These are phyloP conservation scores for Chlorops oryzae DNA, from an alignment of 1,140 invertebrate genomes.

Conservation along the genomic window DNA sequence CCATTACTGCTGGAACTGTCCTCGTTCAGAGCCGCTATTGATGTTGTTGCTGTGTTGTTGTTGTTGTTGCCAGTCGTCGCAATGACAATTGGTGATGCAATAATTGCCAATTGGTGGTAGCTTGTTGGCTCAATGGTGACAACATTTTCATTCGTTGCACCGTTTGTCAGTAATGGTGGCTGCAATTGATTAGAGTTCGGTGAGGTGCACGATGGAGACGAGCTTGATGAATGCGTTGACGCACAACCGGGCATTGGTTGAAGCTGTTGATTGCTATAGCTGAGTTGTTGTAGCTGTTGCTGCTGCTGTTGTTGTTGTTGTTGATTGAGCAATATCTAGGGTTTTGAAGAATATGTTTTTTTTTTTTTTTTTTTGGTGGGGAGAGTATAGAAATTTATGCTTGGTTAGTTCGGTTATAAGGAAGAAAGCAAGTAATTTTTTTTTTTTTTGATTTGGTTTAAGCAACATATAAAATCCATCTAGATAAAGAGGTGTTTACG, in stretches of 20 bases:
- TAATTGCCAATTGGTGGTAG: constrained; percentile 36
- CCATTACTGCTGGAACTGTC: constrained; percentile 21
- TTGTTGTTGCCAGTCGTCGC: constrained; percentile 13
- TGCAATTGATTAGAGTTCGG: constrained; percentile 15
- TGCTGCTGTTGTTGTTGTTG: constrained; percentile 30
- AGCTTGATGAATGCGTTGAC: constrained; percentile 25
- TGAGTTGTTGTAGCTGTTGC: constrained; percentile 20
- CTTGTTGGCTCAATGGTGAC: constrained; percentile 12
- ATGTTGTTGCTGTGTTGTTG: constrained; percentile 22
- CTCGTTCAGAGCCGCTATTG: constrained; percentile 34
- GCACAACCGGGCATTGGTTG: constrained; percentile 17
- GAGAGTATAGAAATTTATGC: neutral
- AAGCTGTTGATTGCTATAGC: constrained; percentile 13
- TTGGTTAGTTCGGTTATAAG: no score
- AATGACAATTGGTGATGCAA: constrained; percentile 23
- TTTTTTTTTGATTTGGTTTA: no score
- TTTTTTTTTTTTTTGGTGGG: neutral
- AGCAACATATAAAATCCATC: no score
- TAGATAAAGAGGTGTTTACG: no score
- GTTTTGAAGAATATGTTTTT: neutral
- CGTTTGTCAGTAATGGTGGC: constrained; percentile 23
- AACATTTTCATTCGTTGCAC: neutral
- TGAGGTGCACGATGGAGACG: constrained; percentile 25
- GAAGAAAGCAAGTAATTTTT: no score
- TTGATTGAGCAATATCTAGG: constrained; percentile 18